Base-by-base conservation (phyloP, 2,888 invertebrate species). In the Panzeria rudis region DNA sequence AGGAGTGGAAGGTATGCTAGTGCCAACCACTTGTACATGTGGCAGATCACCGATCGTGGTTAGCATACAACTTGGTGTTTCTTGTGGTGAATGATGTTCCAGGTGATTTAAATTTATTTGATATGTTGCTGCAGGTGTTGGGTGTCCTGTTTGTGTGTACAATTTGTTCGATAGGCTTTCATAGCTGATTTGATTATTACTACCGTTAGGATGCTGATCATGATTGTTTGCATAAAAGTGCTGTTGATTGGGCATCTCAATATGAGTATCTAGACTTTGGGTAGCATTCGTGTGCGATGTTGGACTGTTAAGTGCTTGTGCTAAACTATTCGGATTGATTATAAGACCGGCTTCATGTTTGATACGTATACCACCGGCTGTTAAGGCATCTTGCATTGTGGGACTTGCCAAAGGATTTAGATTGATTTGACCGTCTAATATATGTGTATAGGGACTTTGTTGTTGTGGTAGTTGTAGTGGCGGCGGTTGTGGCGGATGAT, bases 11-110 rank as follows among this genome's bases (percentile, higher is more conserved):
- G 86, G 86, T 72, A 90, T 84, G 69, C 90, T 90, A 64, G 91
- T 91, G 72, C 91, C 91, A 68, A 91, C 87, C 17, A 91, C 90
- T 81, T 91, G 91, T 32, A 91, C 91, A 6, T 91, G 89, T 0
- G 88, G 82, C 38, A 86, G 68, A 73, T 90, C 90, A 1, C 88
- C 88, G 54, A 90, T 69, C 4, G 90, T 89, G 54, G 90, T 89
- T 59, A 92, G 84, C 87, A 91, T 89, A 79, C 90, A 91, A 8
- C 25, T 35, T 47, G 41, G 59, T 8, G 83, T 23, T 15, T 85
- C 82, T 2, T 47, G 59, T 3, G 17, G 7, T 15, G 73, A 17
- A 9, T 59, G n/a, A 25, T 78, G 80, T 11, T 35, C 82, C 41
- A 59, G 62, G 20, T 73, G 87, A 73, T 35, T 84, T 54, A 86